These are phyloP conservation scores for Thymallus thymallus DNA, from an alignment of 2,113 vertebrate genomes.

Conservation along the genomic window DNA sequence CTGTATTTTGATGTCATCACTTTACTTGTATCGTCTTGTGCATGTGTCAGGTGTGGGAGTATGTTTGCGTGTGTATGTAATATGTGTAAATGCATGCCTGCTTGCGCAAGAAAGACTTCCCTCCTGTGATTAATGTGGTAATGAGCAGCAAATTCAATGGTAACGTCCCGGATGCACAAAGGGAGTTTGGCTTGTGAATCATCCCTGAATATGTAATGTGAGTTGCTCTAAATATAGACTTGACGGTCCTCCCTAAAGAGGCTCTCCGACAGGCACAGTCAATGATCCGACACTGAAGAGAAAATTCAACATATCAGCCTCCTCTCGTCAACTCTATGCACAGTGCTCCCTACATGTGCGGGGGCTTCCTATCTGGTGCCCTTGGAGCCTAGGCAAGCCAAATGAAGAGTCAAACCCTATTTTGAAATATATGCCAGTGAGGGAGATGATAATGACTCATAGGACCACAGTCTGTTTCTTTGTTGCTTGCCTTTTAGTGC, in stretches of 20 bases:
- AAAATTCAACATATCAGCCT: slow-evolving; percentile 21
- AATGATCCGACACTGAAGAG: slow-evolving; percentile 33
- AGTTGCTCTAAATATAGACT: slow-evolving; percentile 47
- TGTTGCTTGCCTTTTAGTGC: not conserved
- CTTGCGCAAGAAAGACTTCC: not conserved
- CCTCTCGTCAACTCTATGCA: not conserved
- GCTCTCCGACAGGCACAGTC: slow-evolving; percentile 29
- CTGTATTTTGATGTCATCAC: too few relatives aligned
- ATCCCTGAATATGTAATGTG: slow-evolving; percentile 48
- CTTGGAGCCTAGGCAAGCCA: slow-evolving; percentile 11
- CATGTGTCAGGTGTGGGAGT: too few relatives aligned
- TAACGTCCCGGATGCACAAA: slow-evolving; percentile 19
- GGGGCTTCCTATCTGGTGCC: not conserved
- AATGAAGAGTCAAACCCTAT: not conserved
- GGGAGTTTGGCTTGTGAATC: slow-evolving; percentile 44
- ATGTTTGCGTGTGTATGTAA: too few relatives aligned
- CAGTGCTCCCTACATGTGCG: not conserved
- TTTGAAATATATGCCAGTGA: not conserved
- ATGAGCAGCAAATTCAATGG: not conserved
- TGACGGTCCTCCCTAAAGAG: slow-evolving; percentile 30
- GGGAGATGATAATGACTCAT: not conserved
- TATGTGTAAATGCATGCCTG: not conserved
- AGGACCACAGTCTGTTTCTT: not conserved
- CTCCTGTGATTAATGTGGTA: not conserved
- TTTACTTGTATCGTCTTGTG: too few relatives aligned